Percentiles rank a stretch among this genome's conserved stretches.
These are phyloP conservation scores for Allobates femoralis DNA, from an alignment of 2,797 vertebrate species.

Conservation along the genomic window DNA sequence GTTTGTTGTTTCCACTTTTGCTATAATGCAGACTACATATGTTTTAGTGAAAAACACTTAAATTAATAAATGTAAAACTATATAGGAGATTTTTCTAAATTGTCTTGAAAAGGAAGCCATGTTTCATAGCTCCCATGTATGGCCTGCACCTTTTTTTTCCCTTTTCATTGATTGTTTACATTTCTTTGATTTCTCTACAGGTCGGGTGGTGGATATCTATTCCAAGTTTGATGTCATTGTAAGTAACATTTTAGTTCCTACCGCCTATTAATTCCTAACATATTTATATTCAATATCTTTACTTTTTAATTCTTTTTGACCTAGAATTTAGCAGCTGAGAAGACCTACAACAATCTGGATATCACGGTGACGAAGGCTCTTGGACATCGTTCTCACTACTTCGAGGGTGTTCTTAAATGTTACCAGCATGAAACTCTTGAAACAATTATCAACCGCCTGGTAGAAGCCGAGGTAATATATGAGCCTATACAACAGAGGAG, in stretches of 20 bases:
- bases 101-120: too few relatives aligned
- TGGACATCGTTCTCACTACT: constrained; percentile 95
- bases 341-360: constrained; percentile 98
- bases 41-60: not conserved
- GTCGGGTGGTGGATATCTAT: constrained; percentile 96
- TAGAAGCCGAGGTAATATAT: constrained; percentile 89
- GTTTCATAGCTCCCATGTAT: not conserved
- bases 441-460: constrained; percentile 93
- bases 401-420: constrained; percentile 96
- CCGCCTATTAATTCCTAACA: constrained; percentile 20
- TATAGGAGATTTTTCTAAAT: too few relatives aligned
- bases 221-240: constrained; percentile 99
- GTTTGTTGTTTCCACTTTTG: too few relatives aligned
- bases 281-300: not conserved
- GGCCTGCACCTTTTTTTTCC: not conserved
- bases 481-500: not conserved
- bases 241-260: constrained; percentile 74
- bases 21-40: not conserved
- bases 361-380: constrained; percentile 95
- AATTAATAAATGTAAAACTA: not conserved
- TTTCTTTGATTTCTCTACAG: constrained; percentile 71
- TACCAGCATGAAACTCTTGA: constrained; percentile 88
- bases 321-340: constrained; percentile 95
- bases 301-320: not conserved
- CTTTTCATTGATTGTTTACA: not conserved